Conservation (phyloP, 2,113 vertebrate genomes). For the Hippocampus comes region DNA sequence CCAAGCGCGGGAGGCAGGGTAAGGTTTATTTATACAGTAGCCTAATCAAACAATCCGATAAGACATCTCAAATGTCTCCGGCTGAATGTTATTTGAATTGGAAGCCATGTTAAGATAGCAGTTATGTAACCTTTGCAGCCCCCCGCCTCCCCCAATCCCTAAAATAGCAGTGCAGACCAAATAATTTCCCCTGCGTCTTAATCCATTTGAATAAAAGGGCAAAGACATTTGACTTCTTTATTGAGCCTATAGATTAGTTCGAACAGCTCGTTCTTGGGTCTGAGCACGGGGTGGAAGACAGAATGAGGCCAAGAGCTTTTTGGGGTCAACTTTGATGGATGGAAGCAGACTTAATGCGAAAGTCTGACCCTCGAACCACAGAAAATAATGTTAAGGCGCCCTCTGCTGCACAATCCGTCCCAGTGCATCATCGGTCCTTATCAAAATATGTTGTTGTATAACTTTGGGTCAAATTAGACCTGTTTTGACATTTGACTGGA, state of each 20-base stretch:
- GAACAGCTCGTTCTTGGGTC: neutral
- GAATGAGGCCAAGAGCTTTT: neutral
- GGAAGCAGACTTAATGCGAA: neutral
- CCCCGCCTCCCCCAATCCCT: neutral
- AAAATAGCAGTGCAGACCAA: neutral
- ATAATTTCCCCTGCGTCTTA: neutral
- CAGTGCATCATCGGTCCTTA: neutral
- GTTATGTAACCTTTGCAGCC: neutral
- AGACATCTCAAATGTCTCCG: neutral
- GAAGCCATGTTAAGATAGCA: neutral
- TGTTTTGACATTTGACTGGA: neutral
- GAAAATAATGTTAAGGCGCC: neutral
- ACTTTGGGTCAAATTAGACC: neutral
- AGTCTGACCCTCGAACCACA: neutral
- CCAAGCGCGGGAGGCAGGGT: neutral
- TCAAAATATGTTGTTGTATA: neutral
- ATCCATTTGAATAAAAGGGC: neutral
- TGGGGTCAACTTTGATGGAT: neutral
- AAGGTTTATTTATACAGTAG: neutral
- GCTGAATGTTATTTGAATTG: neutral
- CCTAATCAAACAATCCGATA: neutral
- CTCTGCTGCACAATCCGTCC: neutral
- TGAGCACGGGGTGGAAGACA: neutral
- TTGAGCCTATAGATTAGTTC: neutral
- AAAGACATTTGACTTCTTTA: neutral